These are phyloP conservation scores for Pentalonia nigronervosa DNA, from an alignment of 1,140 invertebrate genomes.

Conservation along the genomic window DNA sequence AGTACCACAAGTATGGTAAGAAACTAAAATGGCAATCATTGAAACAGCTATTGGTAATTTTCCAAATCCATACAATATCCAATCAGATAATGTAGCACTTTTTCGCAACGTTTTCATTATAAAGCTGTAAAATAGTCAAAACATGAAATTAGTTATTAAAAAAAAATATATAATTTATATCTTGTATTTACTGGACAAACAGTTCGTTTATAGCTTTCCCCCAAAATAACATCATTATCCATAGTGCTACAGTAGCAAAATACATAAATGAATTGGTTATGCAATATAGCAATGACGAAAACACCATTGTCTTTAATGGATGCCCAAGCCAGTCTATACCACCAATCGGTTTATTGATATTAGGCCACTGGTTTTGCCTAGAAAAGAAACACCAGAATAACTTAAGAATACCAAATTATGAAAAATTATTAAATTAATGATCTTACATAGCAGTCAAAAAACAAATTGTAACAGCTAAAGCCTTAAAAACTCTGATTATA, in stretches of 20 bases:
- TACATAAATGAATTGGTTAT: slow-evolving; percentile 44
- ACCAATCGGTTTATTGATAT: slow-evolving; percentile 35
- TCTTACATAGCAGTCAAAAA: slow-evolving; percentile 37
- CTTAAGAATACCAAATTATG: neutral
- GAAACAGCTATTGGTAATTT: slow-evolving; percentile 48
- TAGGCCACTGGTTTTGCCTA: slow-evolving; percentile 32
- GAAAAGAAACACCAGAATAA: neutral
- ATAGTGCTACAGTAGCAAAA: slow-evolving; percentile 24
- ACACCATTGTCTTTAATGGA: slow-evolving; percentile 35
- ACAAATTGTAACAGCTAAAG: neutral
- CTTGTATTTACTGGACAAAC: slow-evolving; percentile 1
- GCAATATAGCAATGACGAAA: slow-evolving; percentile 40
- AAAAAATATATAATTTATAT: neutral
- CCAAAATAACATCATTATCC: slow-evolving; percentile 52
- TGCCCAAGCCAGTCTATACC: slow-evolving; percentile 51
- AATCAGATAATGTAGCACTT: slow-evolving; percentile 11
- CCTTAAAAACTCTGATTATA: neutral
- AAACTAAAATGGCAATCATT: slow-evolving; percentile 34
- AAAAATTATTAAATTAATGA: neutral
- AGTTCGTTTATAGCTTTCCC: slow-evolving; percentile 35
- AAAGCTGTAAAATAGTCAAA: neutral
- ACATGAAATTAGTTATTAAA: neutral
- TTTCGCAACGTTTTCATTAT: slow-evolving; percentile 45
- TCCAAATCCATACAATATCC: slow-evolving; percentile 45
- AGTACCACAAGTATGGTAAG: slow-evolving; percentile 34